These are phyloP conservation scores for Pampusana beccarii DNA, from an alignment of 2,113 vertebrate species.

Conservation along the genomic window DNA sequence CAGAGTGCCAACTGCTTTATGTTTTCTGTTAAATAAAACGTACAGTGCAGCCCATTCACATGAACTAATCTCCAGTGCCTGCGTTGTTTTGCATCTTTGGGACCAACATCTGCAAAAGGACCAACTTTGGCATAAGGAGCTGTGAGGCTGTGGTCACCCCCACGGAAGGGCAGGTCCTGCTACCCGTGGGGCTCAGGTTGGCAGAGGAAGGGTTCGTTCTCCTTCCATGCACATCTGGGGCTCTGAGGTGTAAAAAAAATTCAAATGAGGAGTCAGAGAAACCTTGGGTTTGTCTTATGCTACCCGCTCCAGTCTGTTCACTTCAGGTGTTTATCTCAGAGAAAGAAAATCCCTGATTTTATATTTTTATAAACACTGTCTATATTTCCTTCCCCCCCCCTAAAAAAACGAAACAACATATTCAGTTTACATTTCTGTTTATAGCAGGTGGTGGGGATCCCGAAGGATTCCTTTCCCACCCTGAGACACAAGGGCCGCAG, in stretches of 20 bases:
- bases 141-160: neutral
- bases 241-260: neutral
- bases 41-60: neutral
- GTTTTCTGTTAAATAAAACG: slow-evolving; percentile 23
- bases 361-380: neutral
- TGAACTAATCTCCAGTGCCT: neutral
- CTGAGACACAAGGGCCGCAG: rapidly evolving
- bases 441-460: neutral
- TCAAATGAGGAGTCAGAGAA: neutral
- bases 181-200: rapidly evolving
- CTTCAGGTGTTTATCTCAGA: neutral
- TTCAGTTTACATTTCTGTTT: neutral
- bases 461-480: neutral
- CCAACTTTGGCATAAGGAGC: neutral
- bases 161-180: neutral
- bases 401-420: neutral
- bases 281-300: neutral
- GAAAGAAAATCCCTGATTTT: neutral
- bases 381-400: rapidly evolving
- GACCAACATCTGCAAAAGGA: neutral
- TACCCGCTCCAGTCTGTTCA: neutral
- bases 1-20: slow-evolving; percentile 25
- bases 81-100: neutral
- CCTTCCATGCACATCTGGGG: neutral
- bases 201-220: neutral